Evolutionary conservation across 2,113 vertebrate species (phyloP).

Genomic region (Catagonus wagneri): DNA sequence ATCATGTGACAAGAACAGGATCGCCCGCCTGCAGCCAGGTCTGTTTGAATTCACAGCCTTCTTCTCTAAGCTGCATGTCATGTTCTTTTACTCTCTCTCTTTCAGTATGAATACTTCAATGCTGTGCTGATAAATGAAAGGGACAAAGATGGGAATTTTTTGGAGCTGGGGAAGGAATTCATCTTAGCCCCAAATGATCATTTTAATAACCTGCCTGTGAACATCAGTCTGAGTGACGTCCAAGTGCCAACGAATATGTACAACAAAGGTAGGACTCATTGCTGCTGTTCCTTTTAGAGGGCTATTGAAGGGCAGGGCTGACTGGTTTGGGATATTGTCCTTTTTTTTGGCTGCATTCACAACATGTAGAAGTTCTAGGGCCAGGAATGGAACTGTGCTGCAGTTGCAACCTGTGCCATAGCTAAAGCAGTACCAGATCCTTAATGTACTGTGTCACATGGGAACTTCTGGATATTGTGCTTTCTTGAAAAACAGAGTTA

Average conservation of each 20-base stretch:
- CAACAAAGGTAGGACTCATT: conserved; percentile 92
- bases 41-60: neutral
- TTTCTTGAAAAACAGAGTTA: neutral
- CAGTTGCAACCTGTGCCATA: no score
- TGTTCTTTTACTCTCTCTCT: conserved; percentile 77
- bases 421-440: no score
- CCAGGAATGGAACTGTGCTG: no score
- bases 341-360: no score
- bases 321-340: neutral
- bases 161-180: conserved; percentile 97
- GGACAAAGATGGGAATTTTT: conserved; percentile 94
- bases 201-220: conserved; percentile 99
- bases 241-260: conserved; percentile 99
- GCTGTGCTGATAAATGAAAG: conserved; percentile 98
- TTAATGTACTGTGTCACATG: no score
- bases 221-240: conserved; percentile 97
- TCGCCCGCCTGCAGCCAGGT: fast-evolving
- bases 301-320: neutral
- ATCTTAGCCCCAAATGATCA: conserved; percentile 98
- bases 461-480: no score
- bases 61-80: neutral
- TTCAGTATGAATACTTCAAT: conserved; percentile 99
- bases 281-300: neutral
- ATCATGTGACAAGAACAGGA: neutral
- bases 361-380: no score